A percentile compares a stretch with the other conserved stretches of the same genome.
phyloP scores from a whole-genome alignment of 1,140 invertebrate species.

The Lerema accius region DNA sequence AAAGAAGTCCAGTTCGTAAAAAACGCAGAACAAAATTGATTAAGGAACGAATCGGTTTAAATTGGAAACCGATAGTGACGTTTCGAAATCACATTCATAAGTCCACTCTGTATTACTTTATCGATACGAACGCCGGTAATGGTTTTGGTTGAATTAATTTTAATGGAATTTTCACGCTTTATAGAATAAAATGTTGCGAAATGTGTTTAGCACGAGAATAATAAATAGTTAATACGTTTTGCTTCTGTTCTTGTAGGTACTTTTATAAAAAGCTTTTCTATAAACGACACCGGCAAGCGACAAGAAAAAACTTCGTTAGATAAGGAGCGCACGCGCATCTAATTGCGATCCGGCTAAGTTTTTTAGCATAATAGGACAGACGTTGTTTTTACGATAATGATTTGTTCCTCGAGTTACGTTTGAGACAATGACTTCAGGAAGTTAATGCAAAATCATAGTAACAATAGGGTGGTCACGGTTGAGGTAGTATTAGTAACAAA shows the following conservation, averaged over 20 bases:
- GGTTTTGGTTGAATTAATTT: slow-evolving; percentile 81
- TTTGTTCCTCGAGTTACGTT: slow-evolving; percentile 52
- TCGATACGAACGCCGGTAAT: slow-evolving; percentile 78
- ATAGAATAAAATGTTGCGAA: slow-evolving; percentile 80
- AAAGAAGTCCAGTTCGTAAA: slow-evolving; percentile 64
- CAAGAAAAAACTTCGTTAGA: slow-evolving; percentile 44
- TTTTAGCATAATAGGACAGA: slow-evolving; percentile 42
- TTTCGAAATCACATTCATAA: slow-evolving; percentile 82
- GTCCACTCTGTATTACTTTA: slow-evolving; percentile 77
- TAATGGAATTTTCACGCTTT: slow-evolving; percentile 80
- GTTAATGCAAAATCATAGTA: slow-evolving; percentile 69
- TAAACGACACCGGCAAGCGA: slow-evolving; percentile 56
- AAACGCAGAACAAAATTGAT: slow-evolving; percentile 77
- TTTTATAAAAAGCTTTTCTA: slow-evolving; percentile 40
- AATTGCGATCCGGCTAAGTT: slow-evolving; percentile 52
- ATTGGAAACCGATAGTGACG: slow-evolving; percentile 81
- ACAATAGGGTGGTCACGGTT: slow-evolving; percentile 75
- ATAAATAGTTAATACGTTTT: slow-evolving; percentile 66
- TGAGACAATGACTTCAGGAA: slow-evolving; percentile 69
- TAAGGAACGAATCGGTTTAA: slow-evolving; percentile 82
- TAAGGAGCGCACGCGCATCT: slow-evolving; percentile 65
- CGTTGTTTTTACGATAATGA: slow-evolving; percentile 44
- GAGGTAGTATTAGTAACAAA: slow-evolving; percentile 67
- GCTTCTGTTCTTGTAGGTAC: slow-evolving; percentile 36
- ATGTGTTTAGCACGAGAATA: slow-evolving; percentile 68